Base-by-base conservation (phyloP, 1,140 invertebrate species). In the Archegozetes longisetosus region DNA sequence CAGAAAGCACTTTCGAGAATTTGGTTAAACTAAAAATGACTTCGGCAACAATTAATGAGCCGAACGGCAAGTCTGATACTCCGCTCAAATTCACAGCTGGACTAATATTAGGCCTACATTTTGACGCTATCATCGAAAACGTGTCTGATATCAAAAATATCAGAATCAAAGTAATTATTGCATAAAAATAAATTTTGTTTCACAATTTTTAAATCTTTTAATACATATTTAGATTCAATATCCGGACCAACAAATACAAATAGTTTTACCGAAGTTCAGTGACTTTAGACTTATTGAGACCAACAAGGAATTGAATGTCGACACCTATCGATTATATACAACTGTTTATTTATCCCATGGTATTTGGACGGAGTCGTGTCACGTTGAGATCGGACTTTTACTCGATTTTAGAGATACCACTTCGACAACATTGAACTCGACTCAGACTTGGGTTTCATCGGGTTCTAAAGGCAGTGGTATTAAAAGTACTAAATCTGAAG, bases 61-160 rank as follows among this genome's bases (percentile, higher is more conserved):
- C 91, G 12, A 80, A 81, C 61, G 82, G 81, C 2, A 81, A 86
- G 66, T 79, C 80, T 20, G 91, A 97, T 70, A 83, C 80, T 55
- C 82, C 87, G 6, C 71, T 92, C n/a, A 91, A 93, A 71, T 93
- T 95, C 68, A 90, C 88, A 22, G 89, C 91, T 0, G 91, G 91
- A 0, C 78, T 96, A 0, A 80, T 94, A 25, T 79, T 90, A 29
- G 86, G 84, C 22, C 82, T 95, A 26, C 82, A 81, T 12, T 75
- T 95, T 40, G 86, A 91, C 67, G 88, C 86, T 0, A 86, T 88
- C 70, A 79, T 96, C 61, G 76, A 81, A 50, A 84, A 91, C 74
- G 74, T 94, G 51, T 76, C 80, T 23, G 81, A 87, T 70, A 74
- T 85, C 2, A 73, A 73, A 59, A 77, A 80, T 60, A 74, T 95